phyloP scores from a whole-genome alignment of 2,888 invertebrate genomes.

The Argyresthia goedartella region DNA sequence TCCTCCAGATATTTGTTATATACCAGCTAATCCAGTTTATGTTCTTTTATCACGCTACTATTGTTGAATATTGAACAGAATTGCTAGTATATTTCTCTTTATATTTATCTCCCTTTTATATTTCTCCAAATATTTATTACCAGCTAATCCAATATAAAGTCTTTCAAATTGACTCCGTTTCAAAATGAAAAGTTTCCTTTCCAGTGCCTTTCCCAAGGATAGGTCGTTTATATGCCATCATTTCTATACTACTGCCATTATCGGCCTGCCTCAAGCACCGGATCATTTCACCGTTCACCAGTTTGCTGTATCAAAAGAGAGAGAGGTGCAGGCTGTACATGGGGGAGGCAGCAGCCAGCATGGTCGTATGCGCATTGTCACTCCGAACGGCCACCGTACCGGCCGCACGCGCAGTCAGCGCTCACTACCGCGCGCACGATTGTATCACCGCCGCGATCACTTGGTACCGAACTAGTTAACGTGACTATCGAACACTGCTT shows the following conservation, averaged over 20 bases:
- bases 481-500: neutral
- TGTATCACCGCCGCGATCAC: neutral
- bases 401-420: conserved; percentile 55
- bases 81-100: no score
- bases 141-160: neutral
- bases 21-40: neutral
- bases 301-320: conserved; percentile 52
- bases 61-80: no score
- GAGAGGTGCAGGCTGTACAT: conserved; percentile 53
- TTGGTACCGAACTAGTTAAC: neutral
- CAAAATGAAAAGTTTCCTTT: no score
- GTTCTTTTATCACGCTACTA: no score
- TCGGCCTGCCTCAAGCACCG: no score
- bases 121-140: neutral
- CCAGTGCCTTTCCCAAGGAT: no score
- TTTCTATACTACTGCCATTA: no score
- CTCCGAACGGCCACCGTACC: conserved; percentile 52
- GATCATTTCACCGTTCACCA: conserved; percentile 10
- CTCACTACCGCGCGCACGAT: conserved; percentile 24
- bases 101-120: no score
- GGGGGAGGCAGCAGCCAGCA: conserved; percentile 45
- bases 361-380: conserved; percentile 58
- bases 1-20: neutral
- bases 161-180: no score
- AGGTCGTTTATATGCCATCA: no score